Evolutionary conservation across 2,888 invertebrate species (phyloP).

Genomic region (Chymomyza amoena): DNA sequence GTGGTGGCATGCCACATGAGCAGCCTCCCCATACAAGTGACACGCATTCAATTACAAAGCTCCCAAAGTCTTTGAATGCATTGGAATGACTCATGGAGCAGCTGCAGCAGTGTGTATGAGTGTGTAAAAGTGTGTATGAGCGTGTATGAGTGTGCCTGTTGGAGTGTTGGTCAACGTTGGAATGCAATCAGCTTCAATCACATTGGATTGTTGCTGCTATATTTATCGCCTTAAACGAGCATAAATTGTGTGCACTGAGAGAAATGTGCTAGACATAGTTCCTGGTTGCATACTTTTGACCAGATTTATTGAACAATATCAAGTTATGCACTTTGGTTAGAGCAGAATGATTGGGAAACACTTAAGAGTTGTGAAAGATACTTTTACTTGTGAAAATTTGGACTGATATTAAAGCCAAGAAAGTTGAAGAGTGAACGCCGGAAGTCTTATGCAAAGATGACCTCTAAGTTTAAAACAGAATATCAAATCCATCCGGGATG

Average conservation of each 20-base stretch:
- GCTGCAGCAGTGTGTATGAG: background rate
- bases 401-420: too few relatives aligned
- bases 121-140: background rate
- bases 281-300: background rate
- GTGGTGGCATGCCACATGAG: conserved; percentile 22
- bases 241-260: conserved; percentile 70
- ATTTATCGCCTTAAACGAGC: conserved; percentile 76
- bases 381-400: too few relatives aligned
- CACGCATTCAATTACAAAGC: conserved; percentile 65
- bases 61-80: background rate
- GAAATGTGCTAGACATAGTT: conserved; percentile 11
- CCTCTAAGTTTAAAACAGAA: too few relatives aligned
- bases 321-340: background rate
- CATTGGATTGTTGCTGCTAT: conserved; percentile 52
- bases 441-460: too few relatives aligned
- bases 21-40: conserved; percentile 53
- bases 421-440: too few relatives aligned
- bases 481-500: too few relatives aligned
- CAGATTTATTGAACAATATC: background rate
- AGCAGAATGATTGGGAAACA: too few relatives aligned
- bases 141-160: background rate
- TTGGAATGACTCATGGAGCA: conserved; percentile 50
- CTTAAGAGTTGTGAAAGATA: too few relatives aligned
- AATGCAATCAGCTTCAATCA: conserved; percentile 71
- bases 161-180: conserved; percentile 32